A percentile compares a stretch with the other conserved stretches of the same genome.
Evolutionary conservation across 2,797 vertebrate genomes (phyloP).

Genomic region (Typhlichthys subterraneus): DNA sequence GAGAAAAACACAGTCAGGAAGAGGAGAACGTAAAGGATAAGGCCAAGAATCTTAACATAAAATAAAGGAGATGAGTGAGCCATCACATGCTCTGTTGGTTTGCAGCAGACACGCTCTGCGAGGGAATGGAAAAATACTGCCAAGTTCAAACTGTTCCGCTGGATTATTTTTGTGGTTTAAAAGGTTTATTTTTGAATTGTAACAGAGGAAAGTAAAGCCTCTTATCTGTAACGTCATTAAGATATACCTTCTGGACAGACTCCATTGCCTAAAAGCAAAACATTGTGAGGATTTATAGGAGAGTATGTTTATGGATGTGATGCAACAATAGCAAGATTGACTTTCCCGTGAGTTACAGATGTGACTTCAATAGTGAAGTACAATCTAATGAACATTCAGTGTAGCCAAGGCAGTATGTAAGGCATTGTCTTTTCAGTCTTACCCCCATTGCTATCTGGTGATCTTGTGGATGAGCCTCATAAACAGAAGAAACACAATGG

Average conservation of each 20-base stretch:
- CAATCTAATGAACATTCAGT: too few relatives aligned
- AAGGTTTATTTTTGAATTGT: too few relatives aligned
- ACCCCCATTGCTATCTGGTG: background rate
- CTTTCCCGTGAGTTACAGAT: too few relatives aligned
- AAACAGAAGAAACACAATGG: constrained; percentile 2
- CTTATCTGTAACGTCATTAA: background rate
- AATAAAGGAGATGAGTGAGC: background rate
- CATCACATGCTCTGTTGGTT: background rate
- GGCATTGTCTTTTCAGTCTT: background rate
- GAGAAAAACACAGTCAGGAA: background rate
- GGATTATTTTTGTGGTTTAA: too few relatives aligned
- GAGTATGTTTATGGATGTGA: background rate
- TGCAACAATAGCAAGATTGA: background rate
- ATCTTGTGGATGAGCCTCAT: constrained; percentile 4
- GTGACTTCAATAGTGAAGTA: too few relatives aligned
- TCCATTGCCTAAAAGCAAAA: background rate
- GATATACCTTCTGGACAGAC: background rate
- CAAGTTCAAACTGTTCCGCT: too few relatives aligned
- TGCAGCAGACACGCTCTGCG: background rate
- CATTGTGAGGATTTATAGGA: background rate
- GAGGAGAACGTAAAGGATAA: constrained; percentile 1
- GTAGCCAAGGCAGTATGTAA: background rate
- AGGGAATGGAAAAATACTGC: too few relatives aligned
- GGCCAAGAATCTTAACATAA: background rate
- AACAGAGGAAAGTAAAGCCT: background rate